Percentiles rank a stretch among this genome's conserved stretches.
phyloP scores from a whole-genome alignment of 2,888 invertebrate species.

The Tetrapedia diversipes region DNA sequence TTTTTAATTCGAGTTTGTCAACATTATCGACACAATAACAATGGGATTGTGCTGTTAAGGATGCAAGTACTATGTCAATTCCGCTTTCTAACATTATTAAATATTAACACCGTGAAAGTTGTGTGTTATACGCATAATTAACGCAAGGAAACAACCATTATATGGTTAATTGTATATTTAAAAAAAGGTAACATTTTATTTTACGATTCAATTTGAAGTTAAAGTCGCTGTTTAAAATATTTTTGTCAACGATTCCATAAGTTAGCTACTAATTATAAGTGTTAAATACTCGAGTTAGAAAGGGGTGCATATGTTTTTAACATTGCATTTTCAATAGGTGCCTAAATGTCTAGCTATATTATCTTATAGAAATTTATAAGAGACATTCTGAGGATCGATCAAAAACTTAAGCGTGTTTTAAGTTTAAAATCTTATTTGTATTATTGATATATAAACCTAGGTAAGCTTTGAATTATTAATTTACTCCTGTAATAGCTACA shows the following conservation, averaged over 20 bases:
- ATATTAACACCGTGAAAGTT: slow-evolving; percentile 15
- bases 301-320: slow-evolving; percentile 26
- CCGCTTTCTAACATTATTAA: slow-evolving; percentile 30
- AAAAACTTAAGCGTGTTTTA: slow-evolving; percentile 29
- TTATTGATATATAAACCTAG: too few relatives aligned
- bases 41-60: slow-evolving; percentile 29
- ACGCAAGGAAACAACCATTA: slow-evolving; percentile 3
- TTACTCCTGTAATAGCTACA: not conserved
- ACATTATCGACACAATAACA: not conserved
- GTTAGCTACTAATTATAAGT: not conserved
- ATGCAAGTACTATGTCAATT: slow-evolving; percentile 46
- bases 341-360: slow-evolving; percentile 40
- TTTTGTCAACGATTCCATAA: not conserved
- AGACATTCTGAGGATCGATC: slow-evolving; percentile 18
- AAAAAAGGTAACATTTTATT: slow-evolving; percentile 8
- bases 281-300: slow-evolving; percentile 5
- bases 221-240: not conserved
- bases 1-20: slow-evolving; percentile 22
- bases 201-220: not conserved
- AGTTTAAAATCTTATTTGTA: slow-evolving; percentile 6
- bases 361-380: slow-evolving; percentile 13
- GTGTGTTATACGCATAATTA: slow-evolving; percentile 22
- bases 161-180: slow-evolving; percentile 39
- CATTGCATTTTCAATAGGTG: slow-evolving; percentile 49
- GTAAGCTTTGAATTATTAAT: slow-evolving; percentile 1